Conservation (phyloP, 2,888 invertebrate species). For the Chrysolina americana region DNA sequence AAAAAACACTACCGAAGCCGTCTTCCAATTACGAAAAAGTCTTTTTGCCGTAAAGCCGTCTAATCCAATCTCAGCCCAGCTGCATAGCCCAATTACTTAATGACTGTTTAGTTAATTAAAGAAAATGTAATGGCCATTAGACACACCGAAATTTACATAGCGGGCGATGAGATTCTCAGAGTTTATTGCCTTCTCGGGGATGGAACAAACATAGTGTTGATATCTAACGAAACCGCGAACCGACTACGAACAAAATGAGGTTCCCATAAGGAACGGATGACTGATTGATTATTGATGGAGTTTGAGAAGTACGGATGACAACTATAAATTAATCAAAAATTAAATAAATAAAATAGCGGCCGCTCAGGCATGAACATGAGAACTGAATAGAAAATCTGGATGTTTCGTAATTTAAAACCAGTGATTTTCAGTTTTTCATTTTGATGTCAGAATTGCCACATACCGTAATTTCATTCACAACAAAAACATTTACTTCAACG, state of each 20-base stretch:
- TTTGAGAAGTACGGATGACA: background rate
- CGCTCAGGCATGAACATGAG: no score
- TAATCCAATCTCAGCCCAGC: conserved; percentile 54
- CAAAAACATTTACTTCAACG: no score
- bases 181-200: conserved; percentile 24
- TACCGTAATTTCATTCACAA: no score
- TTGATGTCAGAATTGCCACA: no score
- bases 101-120: conserved; percentile 64
- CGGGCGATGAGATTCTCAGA: conserved; percentile 49
- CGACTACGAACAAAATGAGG: background rate
- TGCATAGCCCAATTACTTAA: conserved; percentile 61
- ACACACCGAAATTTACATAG: conserved; percentile 62
- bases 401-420: no score
- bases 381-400: no score
- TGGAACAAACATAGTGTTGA: conserved; percentile 1
- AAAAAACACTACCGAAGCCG: conserved; percentile 41
- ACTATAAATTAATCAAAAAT: background rate
- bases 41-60: conserved; percentile 45
- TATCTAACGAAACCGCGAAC: conserved; percentile 5
- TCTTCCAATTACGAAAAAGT: conserved; percentile 50
- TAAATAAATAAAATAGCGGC: background rate
- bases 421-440: no score
- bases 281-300: background rate
- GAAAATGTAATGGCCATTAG: conserved; percentile 63
- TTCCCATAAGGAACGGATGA: background rate